Evolutionary conservation across 23 tunicate genomes (phyloP).

Genomic region (Halocynthia roretzi): DNA sequence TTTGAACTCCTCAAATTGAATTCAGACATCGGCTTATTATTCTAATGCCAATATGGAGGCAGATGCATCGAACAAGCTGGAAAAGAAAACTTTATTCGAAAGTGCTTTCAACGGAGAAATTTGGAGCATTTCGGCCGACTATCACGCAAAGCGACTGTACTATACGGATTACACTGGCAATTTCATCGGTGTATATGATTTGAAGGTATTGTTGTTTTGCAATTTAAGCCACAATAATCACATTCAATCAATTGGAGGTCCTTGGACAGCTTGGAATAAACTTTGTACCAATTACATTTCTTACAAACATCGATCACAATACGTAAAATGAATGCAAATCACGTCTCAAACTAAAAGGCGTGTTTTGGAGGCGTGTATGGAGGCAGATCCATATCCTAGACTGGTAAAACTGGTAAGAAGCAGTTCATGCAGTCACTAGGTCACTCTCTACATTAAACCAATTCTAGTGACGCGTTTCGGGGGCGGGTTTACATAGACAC

Average conservation of each 20-base stretch:
- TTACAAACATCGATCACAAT: no score
- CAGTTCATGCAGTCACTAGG: no score
- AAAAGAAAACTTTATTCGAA: not conserved
- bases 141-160: constrained; percentile 27
- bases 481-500: no score
- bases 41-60: no score
- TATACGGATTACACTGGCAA: constrained; percentile 30
- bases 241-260: not conserved
- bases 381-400: not conserved
- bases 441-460: no score
- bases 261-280: not conserved
- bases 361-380: no score
- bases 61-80: not conserved
- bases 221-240: no score
- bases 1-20: no score
- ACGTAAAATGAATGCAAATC: no score
- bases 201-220: constrained; percentile 12
- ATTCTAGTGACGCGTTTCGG: no score
- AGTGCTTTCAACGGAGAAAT: constrained; percentile 16
- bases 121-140: constrained; percentile 48
- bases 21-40: no score
- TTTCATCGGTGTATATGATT: constrained; percentile 35
- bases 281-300: not conserved
- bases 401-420: not conserved
- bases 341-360: no score